Conservation (phyloP, 2,797 vertebrate genomes). For the Arctocebus calabarensis region DNA sequence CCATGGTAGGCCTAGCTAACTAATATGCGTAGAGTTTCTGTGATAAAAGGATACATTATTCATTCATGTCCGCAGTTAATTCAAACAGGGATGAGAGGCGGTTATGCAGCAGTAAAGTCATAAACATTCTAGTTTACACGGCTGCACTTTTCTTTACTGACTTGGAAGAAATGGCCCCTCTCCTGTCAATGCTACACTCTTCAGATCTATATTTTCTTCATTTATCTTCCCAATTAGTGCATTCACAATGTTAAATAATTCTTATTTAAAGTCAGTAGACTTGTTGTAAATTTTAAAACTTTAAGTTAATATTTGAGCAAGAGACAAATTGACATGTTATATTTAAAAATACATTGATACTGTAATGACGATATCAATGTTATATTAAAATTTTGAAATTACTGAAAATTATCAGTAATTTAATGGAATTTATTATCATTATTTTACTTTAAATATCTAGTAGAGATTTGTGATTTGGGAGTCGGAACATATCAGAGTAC, state of each 20-base stretch:
- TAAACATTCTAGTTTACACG: neutral
- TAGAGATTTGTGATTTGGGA: slow-evolving; percentile 27
- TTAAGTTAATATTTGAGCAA: slow-evolving; percentile 45
- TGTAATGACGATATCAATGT: slow-evolving; percentile 21
- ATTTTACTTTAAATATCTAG: slow-evolving; percentile 50
- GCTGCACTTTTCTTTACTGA: neutral
- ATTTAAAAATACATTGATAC: slow-evolving; percentile 51
- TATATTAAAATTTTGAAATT: slow-evolving; percentile 77
- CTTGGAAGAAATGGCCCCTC: neutral
- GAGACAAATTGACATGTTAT: slow-evolving; percentile 60
- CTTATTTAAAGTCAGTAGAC: slow-evolving; percentile 29
- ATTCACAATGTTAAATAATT: neutral
- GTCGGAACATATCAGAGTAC: slow-evolving; percentile 1
- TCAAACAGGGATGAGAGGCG: neutral
- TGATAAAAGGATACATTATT: slow-evolving; percentile 17
- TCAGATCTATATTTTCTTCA: neutral
- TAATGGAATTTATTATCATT: slow-evolving; percentile 24
- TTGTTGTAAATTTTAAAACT: slow-evolving; percentile 52
- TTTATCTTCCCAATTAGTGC: neutral
- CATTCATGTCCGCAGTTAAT: neutral
- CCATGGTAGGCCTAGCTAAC: neutral
- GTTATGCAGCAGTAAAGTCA: neutral
- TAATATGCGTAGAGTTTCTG: neutral
- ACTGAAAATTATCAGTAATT: neutral
- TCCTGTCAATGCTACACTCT: neutral